A percentile compares a stretch with the other conserved stretches of the same genome.
These are phyloP conservation scores for Heliconius hewitsoni DNA, from an alignment of 1,140 invertebrate genomes.

Conservation along the genomic window DNA sequence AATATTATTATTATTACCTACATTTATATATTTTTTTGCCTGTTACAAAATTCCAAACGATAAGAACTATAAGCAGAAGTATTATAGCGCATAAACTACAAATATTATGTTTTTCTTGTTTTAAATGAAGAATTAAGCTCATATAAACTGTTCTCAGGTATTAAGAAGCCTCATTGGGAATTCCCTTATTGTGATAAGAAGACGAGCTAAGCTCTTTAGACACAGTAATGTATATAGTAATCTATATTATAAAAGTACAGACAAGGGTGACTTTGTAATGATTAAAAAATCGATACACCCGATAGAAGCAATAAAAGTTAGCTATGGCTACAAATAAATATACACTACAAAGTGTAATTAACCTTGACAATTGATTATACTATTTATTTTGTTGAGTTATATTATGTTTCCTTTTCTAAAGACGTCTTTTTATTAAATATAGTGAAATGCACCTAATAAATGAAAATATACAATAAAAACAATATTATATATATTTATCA, in stretches of 20 bases:
- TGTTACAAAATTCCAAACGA: no score
- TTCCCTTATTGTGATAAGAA: conserved; percentile 25
- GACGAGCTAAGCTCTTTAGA: conserved; percentile 36
- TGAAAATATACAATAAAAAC: no score
- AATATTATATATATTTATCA: no score
- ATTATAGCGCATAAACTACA: no score
- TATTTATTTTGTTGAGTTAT: not conserved
- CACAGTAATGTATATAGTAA: conserved; percentile 29
- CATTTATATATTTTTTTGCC: no score
- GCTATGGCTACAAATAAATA: not conserved
- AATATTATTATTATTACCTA: no score
- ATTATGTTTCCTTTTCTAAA: no score
- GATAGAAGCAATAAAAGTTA: not conserved
- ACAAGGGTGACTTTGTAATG: conserved; percentile 19
- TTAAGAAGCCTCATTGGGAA: conserved; percentile 37
- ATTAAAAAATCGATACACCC: conserved; percentile 21
- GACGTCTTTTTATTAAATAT: no score
- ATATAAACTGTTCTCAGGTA: conserved; percentile 28
- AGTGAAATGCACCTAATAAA: no score
- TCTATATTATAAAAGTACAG: conserved; percentile 17
- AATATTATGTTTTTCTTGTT: no score
- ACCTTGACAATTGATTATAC: not conserved
- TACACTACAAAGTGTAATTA: not conserved
- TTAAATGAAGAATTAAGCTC: not conserved
- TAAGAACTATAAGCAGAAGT: no score